Conservation (phyloP, 2,888 invertebrate genomes). For the Nowickia ferox region DNA sequence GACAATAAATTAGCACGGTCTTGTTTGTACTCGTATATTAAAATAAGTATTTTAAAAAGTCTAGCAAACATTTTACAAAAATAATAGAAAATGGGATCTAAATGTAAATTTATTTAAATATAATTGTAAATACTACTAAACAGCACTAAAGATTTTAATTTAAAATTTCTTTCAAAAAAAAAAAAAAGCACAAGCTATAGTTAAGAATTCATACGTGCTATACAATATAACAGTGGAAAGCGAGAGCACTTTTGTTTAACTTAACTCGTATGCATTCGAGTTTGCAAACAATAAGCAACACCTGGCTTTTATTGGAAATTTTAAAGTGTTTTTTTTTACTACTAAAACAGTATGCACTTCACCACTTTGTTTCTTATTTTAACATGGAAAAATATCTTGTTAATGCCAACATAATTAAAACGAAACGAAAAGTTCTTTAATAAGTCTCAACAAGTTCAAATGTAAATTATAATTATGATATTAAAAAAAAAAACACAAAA, state of each 20-base stretch:
- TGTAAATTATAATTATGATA: slow-evolving; percentile 11
- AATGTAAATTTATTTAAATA: no score
- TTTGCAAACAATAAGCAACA: not conserved
- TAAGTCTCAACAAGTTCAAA: slow-evolving; percentile 4
- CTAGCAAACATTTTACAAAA: no score
- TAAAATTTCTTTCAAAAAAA: not conserved
- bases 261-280: not conserved
- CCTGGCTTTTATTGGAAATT: slow-evolving; percentile 2
- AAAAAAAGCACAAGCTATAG: not conserved
- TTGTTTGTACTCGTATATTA: no score
- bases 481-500: slow-evolving; percentile 71
- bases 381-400: slow-evolving; percentile 14
- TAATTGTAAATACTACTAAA: not conserved
- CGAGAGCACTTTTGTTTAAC: not conserved
- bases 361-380: not conserved
- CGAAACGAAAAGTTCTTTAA: slow-evolving; percentile 37
- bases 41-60: no score
- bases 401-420: slow-evolving; percentile 47
- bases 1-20: no score
- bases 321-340: slow-evolving; percentile 19
- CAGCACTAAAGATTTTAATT: not conserved
- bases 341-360: slow-evolving; percentile 49
- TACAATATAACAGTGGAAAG: not conserved
- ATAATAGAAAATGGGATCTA: no score
- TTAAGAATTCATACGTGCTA: not conserved